Conservation (phyloP, 2,113 vertebrate genomes). For the Psilopogon haemacephalus region DNA sequence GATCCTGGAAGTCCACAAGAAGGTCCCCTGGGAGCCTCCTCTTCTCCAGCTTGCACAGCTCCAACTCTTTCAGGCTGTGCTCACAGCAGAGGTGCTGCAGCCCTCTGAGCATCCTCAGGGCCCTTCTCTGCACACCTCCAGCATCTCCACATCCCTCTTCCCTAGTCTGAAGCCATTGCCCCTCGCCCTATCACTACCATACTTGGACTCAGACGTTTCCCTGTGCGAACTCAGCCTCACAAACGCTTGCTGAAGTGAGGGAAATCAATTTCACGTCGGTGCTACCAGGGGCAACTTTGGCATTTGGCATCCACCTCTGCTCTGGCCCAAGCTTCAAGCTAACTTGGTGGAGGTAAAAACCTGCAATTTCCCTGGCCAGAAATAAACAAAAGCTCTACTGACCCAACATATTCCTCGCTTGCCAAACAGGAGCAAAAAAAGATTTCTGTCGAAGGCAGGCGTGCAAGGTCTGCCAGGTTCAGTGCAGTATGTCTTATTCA, state of each 20-base stretch:
- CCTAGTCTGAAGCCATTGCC: too few relatives aligned
- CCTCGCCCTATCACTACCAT: too few relatives aligned
- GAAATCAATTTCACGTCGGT: neutral
- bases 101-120: too few relatives aligned
- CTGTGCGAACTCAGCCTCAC: neutral
- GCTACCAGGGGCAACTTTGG: neutral
- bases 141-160: too few relatives aligned
- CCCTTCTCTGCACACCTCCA: too few relatives aligned
- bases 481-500: constrained; percentile 20
- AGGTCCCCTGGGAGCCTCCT: too few relatives aligned
- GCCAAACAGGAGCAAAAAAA: constrained; percentile 11
- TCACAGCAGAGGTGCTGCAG: too few relatives aligned
- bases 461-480: neutral
- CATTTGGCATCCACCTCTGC: neutral
- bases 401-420: neutral
- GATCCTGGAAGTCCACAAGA: too few relatives aligned
- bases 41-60: too few relatives aligned
- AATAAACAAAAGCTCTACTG: neutral
- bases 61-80: too few relatives aligned
- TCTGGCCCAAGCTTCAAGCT: neutral
- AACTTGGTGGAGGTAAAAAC: neutral
- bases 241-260: neutral
- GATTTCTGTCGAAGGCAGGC: neutral
- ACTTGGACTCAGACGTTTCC: neutral
- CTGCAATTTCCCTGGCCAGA: neutral